A percentile compares a stretch with the other conserved stretches of the same genome.
Conservation (phyloP, 1,140 invertebrate species). For the Watersipora subatra region DNA sequence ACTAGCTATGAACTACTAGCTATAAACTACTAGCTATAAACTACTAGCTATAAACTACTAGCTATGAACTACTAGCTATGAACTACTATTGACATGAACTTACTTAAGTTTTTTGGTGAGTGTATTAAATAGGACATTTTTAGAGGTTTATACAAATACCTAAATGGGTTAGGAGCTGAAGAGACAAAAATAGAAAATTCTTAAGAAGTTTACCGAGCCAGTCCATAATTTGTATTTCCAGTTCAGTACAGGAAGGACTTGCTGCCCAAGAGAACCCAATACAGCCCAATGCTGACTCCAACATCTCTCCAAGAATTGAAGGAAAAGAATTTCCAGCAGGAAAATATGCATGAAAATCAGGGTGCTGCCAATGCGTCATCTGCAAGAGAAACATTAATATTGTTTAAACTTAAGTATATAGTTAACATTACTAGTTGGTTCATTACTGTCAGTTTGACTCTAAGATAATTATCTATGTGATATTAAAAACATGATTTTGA, state of each 20-base stretch:
- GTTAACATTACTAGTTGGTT: constrained; percentile 8
- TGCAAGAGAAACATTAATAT: constrained; percentile 35
- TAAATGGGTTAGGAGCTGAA: too few species aligned
- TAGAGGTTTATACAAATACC: too few species aligned
- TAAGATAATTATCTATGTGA: constrained; percentile 7
- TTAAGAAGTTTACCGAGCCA: constrained; percentile 83
- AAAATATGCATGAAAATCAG: constrained; percentile 96
- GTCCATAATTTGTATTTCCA: constrained; percentile 90
- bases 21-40: too few species aligned
- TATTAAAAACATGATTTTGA: neutral
- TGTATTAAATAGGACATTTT: too few species aligned
- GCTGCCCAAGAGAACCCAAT: constrained; percentile 98
- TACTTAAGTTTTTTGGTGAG: too few species aligned
- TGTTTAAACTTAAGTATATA: constrained; percentile 1
- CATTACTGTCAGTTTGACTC: too few species aligned
- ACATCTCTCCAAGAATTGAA: constrained; percentile 94
- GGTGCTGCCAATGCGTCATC: constrained; percentile 98
- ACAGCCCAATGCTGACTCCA: constrained; percentile 84
- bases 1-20: too few species aligned
- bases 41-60: too few species aligned
- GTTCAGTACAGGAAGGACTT: constrained; percentile 89
- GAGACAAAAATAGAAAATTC: too few species aligned
- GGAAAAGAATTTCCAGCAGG: constrained; percentile 93
- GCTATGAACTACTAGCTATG: too few species aligned
- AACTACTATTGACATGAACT: too few species aligned